A percentile compares a stretch with the other conserved stretches of the same genome.
Conservation (phyloP, 2,797 vertebrate genomes). For the Anabas testudineus region DNA sequence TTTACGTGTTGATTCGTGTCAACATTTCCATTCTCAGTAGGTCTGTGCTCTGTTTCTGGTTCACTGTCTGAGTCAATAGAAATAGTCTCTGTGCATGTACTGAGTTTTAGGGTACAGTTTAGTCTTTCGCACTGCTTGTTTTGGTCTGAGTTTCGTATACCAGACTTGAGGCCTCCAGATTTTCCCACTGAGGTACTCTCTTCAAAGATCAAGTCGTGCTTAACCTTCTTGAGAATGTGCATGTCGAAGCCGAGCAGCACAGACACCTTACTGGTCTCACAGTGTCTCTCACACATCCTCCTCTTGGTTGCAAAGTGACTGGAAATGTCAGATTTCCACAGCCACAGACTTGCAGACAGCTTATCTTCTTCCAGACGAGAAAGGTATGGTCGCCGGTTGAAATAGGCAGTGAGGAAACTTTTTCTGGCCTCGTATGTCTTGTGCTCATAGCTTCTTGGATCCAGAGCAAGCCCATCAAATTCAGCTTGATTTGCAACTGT, state of each 20-base stretch:
- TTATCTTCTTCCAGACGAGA: slow-evolving; percentile 92
- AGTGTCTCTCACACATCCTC: slow-evolving; percentile 88
- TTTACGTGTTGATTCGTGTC: slow-evolving; percentile 23
- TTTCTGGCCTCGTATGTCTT: slow-evolving; percentile 96
- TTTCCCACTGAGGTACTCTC: slow-evolving; percentile 82
- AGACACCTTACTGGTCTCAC: slow-evolving; percentile 86
- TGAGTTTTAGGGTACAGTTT: slow-evolving; percentile 85
- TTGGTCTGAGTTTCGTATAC: slow-evolving; percentile 73
- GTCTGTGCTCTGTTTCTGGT: slow-evolving; percentile 67
- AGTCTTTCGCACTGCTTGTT: slow-evolving; percentile 83
- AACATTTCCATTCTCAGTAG: slow-evolving; percentile 51
- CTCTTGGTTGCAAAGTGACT: slow-evolving; percentile 93
- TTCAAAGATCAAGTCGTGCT: slow-evolving; percentile 93
- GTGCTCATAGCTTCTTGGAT: slow-evolving; percentile 94
- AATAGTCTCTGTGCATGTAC: slow-evolving; percentile 80
- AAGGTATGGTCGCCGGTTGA: slow-evolving; percentile 94
- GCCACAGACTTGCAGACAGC: slow-evolving; percentile 93
- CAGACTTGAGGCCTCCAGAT: slow-evolving; percentile 65
- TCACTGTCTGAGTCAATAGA: slow-evolving; percentile 84
- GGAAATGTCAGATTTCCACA: slow-evolving; percentile 97
- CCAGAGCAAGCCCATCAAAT: slow-evolving; percentile 89
- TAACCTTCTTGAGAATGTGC: slow-evolving; percentile 91
- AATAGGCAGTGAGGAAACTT: slow-evolving; percentile 94
- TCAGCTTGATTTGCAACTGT: slow-evolving; percentile 86
- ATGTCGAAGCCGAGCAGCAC: slow-evolving; percentile 96